Base-by-base conservation (phyloP, 2,797 vertebrate genomes). In the Chiroxiphia lanceolata region DNA sequence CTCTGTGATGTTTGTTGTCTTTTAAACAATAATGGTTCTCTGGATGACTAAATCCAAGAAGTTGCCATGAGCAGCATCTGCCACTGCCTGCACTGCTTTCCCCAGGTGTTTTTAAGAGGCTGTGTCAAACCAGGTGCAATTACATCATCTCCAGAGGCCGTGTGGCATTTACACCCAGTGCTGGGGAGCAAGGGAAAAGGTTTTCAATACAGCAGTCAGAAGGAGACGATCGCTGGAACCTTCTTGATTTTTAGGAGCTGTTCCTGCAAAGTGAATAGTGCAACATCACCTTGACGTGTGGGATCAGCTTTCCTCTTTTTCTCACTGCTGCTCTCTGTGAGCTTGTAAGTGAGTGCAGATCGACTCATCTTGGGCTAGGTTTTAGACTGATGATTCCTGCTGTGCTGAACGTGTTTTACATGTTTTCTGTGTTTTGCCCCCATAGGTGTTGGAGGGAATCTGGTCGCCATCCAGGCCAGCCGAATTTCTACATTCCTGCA, bases 401-500 rank as follows among this genome's bases (percentile, higher is more conserved):
- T 84, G 13, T 54, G n/a, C 9, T 42, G 23, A 60, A 70, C 33
- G 15, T 70, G 60, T 4, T 38, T 86, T 82, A 59, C 45, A 54
- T 25, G 12, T 61, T 94, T 69, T 22, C 81, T 95, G 26, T 60
- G 26, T 42, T 95, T 86, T 92, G 77, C 64, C 20, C 47, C 91
- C 20, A 3, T 84, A 99, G 99, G 99, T 95, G 99, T 99, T 29
- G 99, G 99, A 15, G 99, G 99, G 60, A 99, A 99, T 96, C 97
- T 99, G 95, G 99, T 99, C 7, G 99, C 99, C 86, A 99, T 99
- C 95, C 99, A 99, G 97, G 99, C 99, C 84, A 99, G 99, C 92
- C 98, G 99, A 57, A 98, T 99, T 95, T 99, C 99, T 11, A 99
- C 99, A 45, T 99, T 98, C 97, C 98, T 99, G 77, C 99, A 99